Percentiles rank a stretch among this genome's conserved stretches.
These are phyloP conservation scores for Microtus pennsylvanicus DNA, from an alignment of 2,113 vertebrate genomes.

Conservation along the genomic window DNA sequence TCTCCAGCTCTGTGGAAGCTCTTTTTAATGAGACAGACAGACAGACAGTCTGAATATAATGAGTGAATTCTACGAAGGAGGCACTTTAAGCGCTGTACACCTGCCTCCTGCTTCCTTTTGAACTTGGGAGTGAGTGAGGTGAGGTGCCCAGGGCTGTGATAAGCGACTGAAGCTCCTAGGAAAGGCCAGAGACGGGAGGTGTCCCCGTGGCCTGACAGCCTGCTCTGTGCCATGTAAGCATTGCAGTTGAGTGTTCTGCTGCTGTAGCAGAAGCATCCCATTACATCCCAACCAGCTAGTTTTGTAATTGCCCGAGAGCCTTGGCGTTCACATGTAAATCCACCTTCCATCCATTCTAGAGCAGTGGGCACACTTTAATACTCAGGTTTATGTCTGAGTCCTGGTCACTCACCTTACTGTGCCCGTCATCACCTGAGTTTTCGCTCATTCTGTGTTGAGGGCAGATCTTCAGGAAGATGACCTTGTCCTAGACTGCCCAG, in stretches of 20 bases:
- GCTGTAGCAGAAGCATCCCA: background rate
- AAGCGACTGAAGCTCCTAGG: background rate
- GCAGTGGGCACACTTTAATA: background rate
- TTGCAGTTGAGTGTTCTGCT: background rate
- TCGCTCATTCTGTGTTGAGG: background rate
- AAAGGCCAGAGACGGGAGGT: background rate
- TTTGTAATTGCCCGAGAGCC: background rate
- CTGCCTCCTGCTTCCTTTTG: background rate
- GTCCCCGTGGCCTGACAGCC: background rate
- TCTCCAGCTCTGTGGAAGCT: background rate
- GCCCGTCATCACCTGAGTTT: background rate
- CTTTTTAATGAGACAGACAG: background rate
- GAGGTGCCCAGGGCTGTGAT: background rate
- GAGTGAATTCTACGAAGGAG: conserved; percentile 33
- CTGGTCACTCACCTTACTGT: background rate
- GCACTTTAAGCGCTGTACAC: background rate
- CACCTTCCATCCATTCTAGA: background rate
- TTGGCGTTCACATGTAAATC: background rate
- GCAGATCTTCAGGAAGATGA: background rate
- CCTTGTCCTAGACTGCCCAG: background rate
- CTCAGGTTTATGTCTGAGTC: background rate
- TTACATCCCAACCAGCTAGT: background rate
- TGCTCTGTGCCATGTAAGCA: background rate
- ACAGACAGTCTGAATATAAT: background rate
- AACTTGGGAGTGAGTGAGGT: background rate